Base-by-base conservation (phyloP, 1,140 invertebrate genomes). In the Scaptomyza pallida region DNA sequence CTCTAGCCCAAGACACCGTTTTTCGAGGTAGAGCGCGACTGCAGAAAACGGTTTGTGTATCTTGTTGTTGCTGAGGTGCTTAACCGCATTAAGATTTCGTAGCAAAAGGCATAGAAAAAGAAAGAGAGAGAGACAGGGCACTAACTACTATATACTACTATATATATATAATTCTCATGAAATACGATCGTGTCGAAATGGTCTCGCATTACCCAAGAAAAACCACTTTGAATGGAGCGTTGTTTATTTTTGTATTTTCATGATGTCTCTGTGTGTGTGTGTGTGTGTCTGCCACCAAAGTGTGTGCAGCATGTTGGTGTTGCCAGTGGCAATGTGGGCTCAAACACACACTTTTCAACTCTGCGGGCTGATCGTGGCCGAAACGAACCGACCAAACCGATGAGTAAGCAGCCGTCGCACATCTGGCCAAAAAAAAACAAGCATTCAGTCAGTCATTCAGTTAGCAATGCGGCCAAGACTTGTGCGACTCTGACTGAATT, bases 141-240 rank as follows among this genome's bases (percentile, higher is more conserved):
- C 64, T 76, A 62, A 80, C 73, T 81, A 81, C 12, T 23, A 23
- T 21, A 62, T 64, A 43, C 2, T 43, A 30, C 2, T 21, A 17
- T 37, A 23, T 35, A 5, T 21, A 30, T 30, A 30, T 35, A 33
- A 86, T 77, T 85, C 81, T 80, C 73, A 52, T 86, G 80, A 81
- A 86, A 85, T 62, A 74, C 70, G 80, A 85, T 85, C 81, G 65
- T 85, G 77, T 85, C 80, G 80, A 81, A 85, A 86, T 73, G 64
- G 48, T 81, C 70, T 85, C 81, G 61, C 54, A 85, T 85, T 86
- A 85, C 80, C 73, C 77, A 76, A 65, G 68, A 67, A 85, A 71
- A 76, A 33, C 65, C 72, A 64, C 65, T 57, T 64, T 59, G 72
- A 63, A 60, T 63, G 59, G 8, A 59, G 51, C 63, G 47, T 61